Evolutionary conservation across 2,888 invertebrate species (phyloP).

Genomic region (Lithophane leautieri): DNA sequence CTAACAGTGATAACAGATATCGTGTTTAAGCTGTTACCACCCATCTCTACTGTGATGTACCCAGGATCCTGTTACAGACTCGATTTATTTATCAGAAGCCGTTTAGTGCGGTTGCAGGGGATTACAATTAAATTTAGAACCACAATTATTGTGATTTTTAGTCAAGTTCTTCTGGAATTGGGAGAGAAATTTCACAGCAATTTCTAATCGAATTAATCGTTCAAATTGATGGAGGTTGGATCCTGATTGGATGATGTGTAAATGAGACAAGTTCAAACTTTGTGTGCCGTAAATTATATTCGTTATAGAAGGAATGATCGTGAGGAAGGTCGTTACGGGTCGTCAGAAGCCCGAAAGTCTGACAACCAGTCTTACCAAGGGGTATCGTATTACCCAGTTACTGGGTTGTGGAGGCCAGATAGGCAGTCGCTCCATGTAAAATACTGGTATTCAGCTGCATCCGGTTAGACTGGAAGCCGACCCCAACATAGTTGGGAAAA

Average conservation of each 20-base stretch:
- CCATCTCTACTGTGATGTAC: slow-evolving; percentile 32
- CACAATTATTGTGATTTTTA: slow-evolving; percentile 67
- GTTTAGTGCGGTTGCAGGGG: slow-evolving; percentile 53
- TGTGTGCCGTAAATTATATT: neutral
- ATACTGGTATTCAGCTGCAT: no score
- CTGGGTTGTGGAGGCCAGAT: no score
- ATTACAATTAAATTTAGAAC: slow-evolving; percentile 68
- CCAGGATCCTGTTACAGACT: slow-evolving; percentile 44
- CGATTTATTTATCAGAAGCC: slow-evolving; percentile 67
- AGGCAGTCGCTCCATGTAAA: no score
- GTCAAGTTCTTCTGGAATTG: slow-evolving; percentile 56
- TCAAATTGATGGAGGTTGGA: slow-evolving; percentile 23
- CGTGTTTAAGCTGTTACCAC: no score
- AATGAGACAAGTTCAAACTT: slow-evolving; percentile 1
- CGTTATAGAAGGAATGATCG: neutral
- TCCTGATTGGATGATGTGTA: slow-evolving; percentile 16
- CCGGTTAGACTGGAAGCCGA: no score
- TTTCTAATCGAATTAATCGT: slow-evolving; percentile 31
- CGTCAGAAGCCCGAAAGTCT: no score
- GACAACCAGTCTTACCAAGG: no score
- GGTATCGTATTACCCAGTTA: no score
- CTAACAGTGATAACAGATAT: no score
- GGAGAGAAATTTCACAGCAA: slow-evolving; percentile 36
- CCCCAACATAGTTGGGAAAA: no score
- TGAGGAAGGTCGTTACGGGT: no score